Evolutionary conservation across 2,113 vertebrate species (phyloP), one percentile per base, ranked within the genome.

Genomic region (Ochotona princeps): DNA sequence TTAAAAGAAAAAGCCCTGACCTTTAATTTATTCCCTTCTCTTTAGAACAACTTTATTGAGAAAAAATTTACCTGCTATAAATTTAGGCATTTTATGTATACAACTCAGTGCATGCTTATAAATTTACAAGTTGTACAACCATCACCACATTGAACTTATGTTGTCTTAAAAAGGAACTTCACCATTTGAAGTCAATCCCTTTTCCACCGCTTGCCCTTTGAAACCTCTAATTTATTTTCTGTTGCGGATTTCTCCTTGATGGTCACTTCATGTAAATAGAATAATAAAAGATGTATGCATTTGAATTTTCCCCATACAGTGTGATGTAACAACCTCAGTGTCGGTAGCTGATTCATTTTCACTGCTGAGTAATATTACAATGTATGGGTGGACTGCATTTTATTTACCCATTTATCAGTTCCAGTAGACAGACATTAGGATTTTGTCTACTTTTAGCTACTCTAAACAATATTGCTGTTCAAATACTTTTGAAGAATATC

Each of bases 401-500:
- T 94, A 11, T 60, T 70, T 79, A 54, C 66, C 26, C 30, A 30
- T 60, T 88, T 18, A 81, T 8, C 15, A 18, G 47, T 5, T 87
- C 12, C 12, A 18, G 54, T 5, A 83, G 38, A 81, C 57, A 86
- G 79, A 69, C 35, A 85, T 79, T 86, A 17, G 9, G 18, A 54
- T 83, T 76, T 15, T 47, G 15, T 81, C 30, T 85, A 20, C 61
- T 60, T 81, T 87, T 84, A 18, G 11, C 25, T 47, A 11, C 93
- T 75, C 49, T 2, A 25, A 92, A 51, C 67, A 93, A 83, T 47
- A 23, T 25, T 47, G 5, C 4, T 87, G 57, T 80, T n/a, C 57
- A 91, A 20, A 75, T 91, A 90, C 38, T 94, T 76, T 49, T 74
- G 72, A 90, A 73, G 51, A 92, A 49, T 74, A 30, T 88, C 63